Conservation (phyloP, 2,888 invertebrate species). For the Xestia ashworthii region DNA sequence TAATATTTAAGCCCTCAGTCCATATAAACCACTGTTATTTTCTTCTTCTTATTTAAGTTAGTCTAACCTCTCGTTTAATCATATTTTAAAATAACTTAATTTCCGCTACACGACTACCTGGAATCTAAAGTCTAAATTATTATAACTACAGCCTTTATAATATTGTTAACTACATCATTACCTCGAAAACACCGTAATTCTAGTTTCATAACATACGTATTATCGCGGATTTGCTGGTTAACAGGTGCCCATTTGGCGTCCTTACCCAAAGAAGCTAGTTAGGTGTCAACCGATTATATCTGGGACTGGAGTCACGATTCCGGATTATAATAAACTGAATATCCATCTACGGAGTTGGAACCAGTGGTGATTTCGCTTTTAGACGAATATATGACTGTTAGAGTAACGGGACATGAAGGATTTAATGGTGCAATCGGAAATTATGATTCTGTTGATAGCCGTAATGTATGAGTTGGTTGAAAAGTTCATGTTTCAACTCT, state of each 20-base stretch:
- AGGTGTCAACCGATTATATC: conserved; percentile 66
- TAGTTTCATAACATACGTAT: conserved; percentile 52
- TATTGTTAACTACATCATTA: conserved; percentile 50
- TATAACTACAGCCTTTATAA: conserved; percentile 16
- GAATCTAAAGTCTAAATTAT: conserved; percentile 26
- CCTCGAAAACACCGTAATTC: conserved; percentile 37
- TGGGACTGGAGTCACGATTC: conserved; percentile 71
- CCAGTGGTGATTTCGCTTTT: conserved; percentile 54
- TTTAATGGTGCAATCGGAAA: conserved; percentile 49
- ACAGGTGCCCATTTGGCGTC: conserved; percentile 61
- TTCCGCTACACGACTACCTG: background rate
- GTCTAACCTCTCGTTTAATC: background rate
- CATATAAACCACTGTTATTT: background rate
- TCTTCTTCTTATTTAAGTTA: background rate
- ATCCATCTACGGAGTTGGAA: conserved; percentile 66
- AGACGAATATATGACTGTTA: conserved; percentile 56
- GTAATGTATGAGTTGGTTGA: conserved; percentile 22
- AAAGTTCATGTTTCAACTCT: conserved; percentile 11
- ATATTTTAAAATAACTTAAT: conserved; percentile 21
- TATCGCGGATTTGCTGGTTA: conserved; percentile 50
- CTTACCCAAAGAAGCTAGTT: conserved; percentile 64
- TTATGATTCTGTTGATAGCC: conserved; percentile 49
- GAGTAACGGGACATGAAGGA: conserved; percentile 48
- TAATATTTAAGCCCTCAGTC: background rate
- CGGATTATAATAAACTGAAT: conserved; percentile 69